Evolutionary conservation across 2,113 vertebrate species (phyloP).

Genomic region (Ptilonorhynchus violaceus): DNA sequence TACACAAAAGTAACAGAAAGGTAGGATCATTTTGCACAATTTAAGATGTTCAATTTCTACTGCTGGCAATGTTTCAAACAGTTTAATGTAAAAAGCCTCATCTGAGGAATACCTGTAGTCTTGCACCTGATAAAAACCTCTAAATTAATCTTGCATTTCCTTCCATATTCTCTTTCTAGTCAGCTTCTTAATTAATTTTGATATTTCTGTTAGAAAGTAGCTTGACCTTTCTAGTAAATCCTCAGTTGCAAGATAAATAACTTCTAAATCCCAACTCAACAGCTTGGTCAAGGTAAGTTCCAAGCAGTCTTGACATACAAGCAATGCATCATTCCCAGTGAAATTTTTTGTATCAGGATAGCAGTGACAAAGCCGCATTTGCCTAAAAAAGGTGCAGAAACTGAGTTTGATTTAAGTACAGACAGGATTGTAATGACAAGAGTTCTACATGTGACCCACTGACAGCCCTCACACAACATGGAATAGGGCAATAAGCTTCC

Average conservation of each 20-base stretch:
- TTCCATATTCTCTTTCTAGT: neutral
- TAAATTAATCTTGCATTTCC: neutral
- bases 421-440: neutral
- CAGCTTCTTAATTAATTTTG: neutral
- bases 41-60: neutral
- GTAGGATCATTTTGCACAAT: neutral
- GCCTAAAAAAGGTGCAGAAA: neutral
- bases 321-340: neutral
- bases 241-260: neutral
- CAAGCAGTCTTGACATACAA: neutral
- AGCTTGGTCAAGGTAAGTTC: neutral
- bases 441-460: neutral
- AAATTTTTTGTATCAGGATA: neutral
- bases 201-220: neutral
- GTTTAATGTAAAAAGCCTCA: neutral
- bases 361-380: neutral
- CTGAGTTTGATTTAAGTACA: neutral
- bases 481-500: neutral
- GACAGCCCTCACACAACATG: neutral
- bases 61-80: neutral
- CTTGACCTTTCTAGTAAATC: neutral
- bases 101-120: neutral
- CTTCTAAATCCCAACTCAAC: neutral
- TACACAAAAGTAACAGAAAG: neutral
- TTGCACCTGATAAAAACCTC: neutral